Evolutionary conservation across 2,113 vertebrate species (phyloP), one percentile per base, ranked within the genome.

Genomic region (Cochlearius cochlearius): DNA sequence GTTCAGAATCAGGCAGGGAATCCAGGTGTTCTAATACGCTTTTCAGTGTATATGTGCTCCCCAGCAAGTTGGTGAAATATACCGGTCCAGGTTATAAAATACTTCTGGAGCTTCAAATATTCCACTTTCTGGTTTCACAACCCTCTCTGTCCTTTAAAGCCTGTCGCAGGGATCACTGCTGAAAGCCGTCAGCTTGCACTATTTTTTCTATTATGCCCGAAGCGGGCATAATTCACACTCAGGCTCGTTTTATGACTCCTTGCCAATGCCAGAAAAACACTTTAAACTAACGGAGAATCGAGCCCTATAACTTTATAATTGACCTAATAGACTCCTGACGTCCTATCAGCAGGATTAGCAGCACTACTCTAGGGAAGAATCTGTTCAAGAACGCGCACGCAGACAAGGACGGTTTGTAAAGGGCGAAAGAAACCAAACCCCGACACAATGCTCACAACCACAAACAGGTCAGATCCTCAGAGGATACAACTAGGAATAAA

Each of bases 311-410:
- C 91, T 91, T 94, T 62, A 36, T 59, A 91, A 92, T 59, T 92
- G 91, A 91, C 74, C 95, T 88, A 96, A 86, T 47, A 77, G 89
- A 62, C 86, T 76, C 93, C 84, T 95, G 89, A 94, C 86, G 88
- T 92, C 94, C 52, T 82, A 95, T 88, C 84, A 96, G 80, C 80
- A 88, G 90, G 94, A 97, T 92, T 94, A 95, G 83, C 52, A 92
- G 86, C 76, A 90, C 96, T 95, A 94, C 92, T 63, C 92, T 52
- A 69, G 79, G 72, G 83, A 94, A 95, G 94, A 89, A 92, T 71
- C 90, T 86, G 83, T 77, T 88, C 94, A 96, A 94, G 89, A 92
- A 90, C 77, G 53, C 68, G 83, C 77, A 82, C 1, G 1, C 82
- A 96, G 90, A 88, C 59, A n/a, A 69, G 82, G 86, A 87, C 5